Evolutionary conservation across 2,797 vertebrate genomes (phyloP).

Genomic region (Malacoraja senta): DNA sequence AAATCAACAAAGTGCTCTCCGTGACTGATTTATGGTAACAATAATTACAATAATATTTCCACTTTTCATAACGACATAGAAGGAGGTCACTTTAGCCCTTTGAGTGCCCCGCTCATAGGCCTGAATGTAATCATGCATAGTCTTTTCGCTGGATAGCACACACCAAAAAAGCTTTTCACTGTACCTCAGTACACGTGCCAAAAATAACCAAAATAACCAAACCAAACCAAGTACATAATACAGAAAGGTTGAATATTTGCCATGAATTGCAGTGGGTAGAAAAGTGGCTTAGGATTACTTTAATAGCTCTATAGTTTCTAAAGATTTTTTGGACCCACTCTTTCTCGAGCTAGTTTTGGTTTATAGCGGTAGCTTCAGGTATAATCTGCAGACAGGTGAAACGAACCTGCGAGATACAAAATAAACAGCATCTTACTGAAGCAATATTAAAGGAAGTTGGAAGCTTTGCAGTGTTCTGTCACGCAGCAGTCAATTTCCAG

Average conservation of each 20-base stretch:
- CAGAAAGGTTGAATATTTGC: not conserved
- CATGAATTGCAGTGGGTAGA: not conserved
- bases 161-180: no score
- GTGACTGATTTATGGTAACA: not conserved
- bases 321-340: not conserved
- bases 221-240: no score
- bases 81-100: no score
- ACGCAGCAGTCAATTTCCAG: no score
- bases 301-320: not conserved
- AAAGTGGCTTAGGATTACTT: not conserved
- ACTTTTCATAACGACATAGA: no score
- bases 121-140: no score
- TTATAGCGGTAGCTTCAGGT: not conserved
- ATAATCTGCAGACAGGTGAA: not conserved
- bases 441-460: not conserved
- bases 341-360: not conserved
- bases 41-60: not conserved
- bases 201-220: no score
- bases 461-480: not conserved
- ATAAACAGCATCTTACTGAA: not conserved
- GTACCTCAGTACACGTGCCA: no score
- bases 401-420: not conserved
- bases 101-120: no score
- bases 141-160: no score
- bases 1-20: not conserved